phyloP scores from a whole-genome alignment of 2,113 vertebrate genomes.

The Buteo buteo region DNA sequence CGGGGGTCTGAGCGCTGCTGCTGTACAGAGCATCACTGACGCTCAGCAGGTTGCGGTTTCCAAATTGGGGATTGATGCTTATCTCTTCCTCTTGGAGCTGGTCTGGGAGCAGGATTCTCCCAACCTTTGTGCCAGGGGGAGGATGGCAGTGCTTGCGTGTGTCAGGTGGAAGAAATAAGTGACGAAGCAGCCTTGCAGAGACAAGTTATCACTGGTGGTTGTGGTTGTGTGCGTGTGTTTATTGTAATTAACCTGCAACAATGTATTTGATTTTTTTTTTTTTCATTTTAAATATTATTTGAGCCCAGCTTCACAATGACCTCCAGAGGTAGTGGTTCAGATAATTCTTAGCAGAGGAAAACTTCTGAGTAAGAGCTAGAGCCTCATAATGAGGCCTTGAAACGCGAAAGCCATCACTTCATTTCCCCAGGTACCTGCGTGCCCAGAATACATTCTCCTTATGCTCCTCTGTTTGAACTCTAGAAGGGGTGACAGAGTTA shows the following conservation, averaged over 20 bases:
- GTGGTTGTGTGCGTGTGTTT: not conserved
- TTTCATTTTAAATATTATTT: not conserved
- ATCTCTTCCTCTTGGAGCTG: not conserved
- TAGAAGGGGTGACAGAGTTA: not conserved
- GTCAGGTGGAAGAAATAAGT: not conserved
- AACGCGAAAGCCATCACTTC: slow-evolving; percentile 22
- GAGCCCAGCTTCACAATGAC: not conserved
- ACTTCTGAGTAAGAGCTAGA: slow-evolving; percentile 1
- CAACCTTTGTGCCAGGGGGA: not conserved
- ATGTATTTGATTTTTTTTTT: not conserved
- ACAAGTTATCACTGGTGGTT: not conserved
- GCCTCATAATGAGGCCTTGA: not conserved
- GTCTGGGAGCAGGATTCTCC: not conserved
- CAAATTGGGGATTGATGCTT: not conserved
- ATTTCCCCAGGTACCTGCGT: not conserved
- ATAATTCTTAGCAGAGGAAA: slow-evolving; percentile 13
- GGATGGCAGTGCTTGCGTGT: not conserved
- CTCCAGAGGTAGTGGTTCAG: not conserved
- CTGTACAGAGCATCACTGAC: not conserved
- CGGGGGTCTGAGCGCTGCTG: not conserved
- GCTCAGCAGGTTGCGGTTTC: not conserved
- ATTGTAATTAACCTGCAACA: not conserved
- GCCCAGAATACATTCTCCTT: slow-evolving; percentile 5
- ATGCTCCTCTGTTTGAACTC: not conserved
- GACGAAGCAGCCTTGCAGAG: not conserved